Conservation (phyloP, 2,113 vertebrate genomes). For the Bos indicus region DNA sequence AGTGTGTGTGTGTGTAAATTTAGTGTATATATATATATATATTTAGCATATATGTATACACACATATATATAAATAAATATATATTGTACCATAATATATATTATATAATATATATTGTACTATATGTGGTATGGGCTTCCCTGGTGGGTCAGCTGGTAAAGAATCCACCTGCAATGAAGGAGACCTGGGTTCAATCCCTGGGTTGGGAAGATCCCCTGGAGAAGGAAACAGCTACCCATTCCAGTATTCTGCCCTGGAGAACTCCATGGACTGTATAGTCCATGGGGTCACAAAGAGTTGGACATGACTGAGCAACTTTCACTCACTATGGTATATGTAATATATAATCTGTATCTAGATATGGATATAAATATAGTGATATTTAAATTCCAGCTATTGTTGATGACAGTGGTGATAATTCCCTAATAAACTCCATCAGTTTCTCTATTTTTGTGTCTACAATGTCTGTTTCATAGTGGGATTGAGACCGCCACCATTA, state of each 20-base stretch:
- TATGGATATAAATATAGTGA: background rate
- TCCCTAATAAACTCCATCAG: background rate
- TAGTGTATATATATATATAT: background rate
- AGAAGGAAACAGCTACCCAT: background rate
- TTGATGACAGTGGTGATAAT: background rate
- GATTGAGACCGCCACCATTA: background rate
- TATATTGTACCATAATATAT: background rate
- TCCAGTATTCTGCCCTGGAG: background rate
- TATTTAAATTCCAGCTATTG: background rate
- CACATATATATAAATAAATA: background rate
- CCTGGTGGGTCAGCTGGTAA: background rate
- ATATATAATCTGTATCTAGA: background rate
- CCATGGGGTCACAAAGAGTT: background rate
- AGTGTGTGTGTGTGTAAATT: background rate
- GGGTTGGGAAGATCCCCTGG: background rate
- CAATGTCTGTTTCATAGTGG: background rate
- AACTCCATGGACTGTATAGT: background rate
- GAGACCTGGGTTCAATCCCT: background rate
- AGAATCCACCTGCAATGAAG: background rate
- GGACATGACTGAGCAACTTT: background rate
- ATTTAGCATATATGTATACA: background rate
- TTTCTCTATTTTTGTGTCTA: background rate
- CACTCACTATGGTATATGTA: background rate
- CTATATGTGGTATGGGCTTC: background rate
- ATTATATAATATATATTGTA: background rate